Base-by-base conservation (phyloP, 2,888 invertebrate species). In the Diadromus collaris region DNA sequence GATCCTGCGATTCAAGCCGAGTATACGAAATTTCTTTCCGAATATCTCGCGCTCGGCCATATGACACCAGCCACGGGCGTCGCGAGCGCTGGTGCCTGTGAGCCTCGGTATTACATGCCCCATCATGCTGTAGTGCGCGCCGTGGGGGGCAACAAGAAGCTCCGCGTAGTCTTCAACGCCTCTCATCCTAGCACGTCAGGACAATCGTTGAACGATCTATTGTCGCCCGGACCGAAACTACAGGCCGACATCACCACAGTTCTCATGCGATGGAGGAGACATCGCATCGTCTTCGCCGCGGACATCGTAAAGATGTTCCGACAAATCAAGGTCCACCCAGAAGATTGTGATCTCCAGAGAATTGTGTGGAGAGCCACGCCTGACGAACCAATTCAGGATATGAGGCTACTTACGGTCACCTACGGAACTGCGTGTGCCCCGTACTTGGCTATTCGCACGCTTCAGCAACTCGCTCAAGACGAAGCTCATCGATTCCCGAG, bases 51-150 rank as follows among this genome's bases (percentile, higher is more conserved):
- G 46, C 46, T 48, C 6, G 46, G 46, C 19, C 46, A 48, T 7
- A 48, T 48, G 46, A 6, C n/a, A 19, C 46, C 19, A 48, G 46
- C n/a, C 19, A n/a, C 13, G 46, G 13, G 6, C 44, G 46, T 1
- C 6, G 7, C 4, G 6, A n/a, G n/a, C n/a, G 19, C 46, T 10
- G 46, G 19, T 19, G 19, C 13, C n/a, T 5, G 46, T 19, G 19
- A n/a, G n/a, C 46, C 46, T n/a, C 19, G 19, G 2, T 51, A 67
- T 51, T 67, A 67, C 24, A 48, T 48, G 46, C 46, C 46, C 7
- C 46, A 48, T 7, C 19, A 48, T 7, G 46, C 46, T 6, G 46
- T 48, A 4, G 46, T 48, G 46, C 46, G 46, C 19, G 46, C n/a
- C 19, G 19, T 48, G 19, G 5, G 19, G 6, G 46, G 46, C 2